Conservation (phyloP, 2,113 vertebrate species). For the Thalassoma bifasciatum region DNA sequence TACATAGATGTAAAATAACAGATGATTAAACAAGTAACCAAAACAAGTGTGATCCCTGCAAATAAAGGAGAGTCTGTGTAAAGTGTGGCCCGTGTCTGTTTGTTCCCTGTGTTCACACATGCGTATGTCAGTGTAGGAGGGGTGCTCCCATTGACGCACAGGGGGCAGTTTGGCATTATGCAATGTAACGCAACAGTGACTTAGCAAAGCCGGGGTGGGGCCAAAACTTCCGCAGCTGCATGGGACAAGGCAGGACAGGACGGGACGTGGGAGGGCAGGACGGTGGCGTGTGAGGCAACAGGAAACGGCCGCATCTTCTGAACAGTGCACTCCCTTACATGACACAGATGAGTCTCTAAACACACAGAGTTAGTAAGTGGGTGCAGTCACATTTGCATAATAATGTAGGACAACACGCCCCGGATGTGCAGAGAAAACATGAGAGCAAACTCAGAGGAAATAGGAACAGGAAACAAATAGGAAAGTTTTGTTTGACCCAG, state of each 20-base stretch:
- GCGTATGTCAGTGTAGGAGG: slow-evolving; percentile 56
- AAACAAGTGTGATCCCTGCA: slow-evolving; percentile 27
- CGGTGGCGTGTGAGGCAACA: slow-evolving; percentile 54
- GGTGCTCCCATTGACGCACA: slow-evolving; percentile 76
- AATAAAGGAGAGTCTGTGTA: slow-evolving; percentile 50
- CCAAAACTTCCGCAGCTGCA: slow-evolving; percentile 45
- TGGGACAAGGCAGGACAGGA: slow-evolving; percentile 58
- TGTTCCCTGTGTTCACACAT: slow-evolving; percentile 47
- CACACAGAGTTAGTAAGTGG: background rate
- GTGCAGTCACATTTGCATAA: background rate
- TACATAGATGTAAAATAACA: slow-evolving; percentile 20
- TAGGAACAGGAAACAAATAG: slow-evolving; percentile 17
- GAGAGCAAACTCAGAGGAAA: background rate
- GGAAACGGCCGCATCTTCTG: slow-evolving; percentile 46
- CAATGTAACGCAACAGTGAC: slow-evolving; percentile 55
- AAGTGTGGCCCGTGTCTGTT: slow-evolving; percentile 9
- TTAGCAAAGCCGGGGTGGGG: slow-evolving; percentile 56
- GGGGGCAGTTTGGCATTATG: slow-evolving; percentile 63
- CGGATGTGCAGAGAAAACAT: background rate
- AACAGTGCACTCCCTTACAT: slow-evolving; percentile 26
- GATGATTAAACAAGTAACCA: slow-evolving; percentile 41
- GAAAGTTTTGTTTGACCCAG: slow-evolving; percentile 29
- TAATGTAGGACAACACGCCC: background rate
- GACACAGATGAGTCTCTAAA: slow-evolving; percentile 28
- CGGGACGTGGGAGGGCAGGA: slow-evolving; percentile 43